Evolutionary conservation across 1,140 invertebrate genomes (phyloP).

Genomic region (Metaphire vulgaris): DNA sequence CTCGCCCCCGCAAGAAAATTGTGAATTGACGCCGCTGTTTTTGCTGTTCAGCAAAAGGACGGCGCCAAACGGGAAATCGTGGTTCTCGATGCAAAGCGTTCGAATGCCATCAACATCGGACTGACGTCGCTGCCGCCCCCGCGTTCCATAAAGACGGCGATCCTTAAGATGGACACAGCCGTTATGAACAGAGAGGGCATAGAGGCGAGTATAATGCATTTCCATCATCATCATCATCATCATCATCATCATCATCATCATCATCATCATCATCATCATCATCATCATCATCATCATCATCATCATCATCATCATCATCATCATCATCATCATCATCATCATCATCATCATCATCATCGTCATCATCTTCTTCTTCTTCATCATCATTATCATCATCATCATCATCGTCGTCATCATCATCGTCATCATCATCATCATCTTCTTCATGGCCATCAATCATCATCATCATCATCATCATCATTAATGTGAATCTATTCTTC

Average conservation of each 20-base stretch:
- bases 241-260: slow-evolving; percentile 21
- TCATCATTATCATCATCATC: slow-evolving; percentile 8
- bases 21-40: too few species aligned
- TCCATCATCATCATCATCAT: slow-evolving; percentile 6
- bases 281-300: slow-evolving; percentile 24
- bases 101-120: slow-evolving; percentile 98
- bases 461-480: slow-evolving; percentile 2
- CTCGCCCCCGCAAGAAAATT: too few species aligned
- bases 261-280: slow-evolving; percentile 16
- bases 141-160: slow-evolving; percentile 89
- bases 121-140: slow-evolving; percentile 97
- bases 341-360: slow-evolving; percentile 22
- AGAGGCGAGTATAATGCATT: slow-evolving; percentile 63
- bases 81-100: slow-evolving; percentile 92
- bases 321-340: slow-evolving; percentile 28
- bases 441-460: not conserved
- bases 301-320: slow-evolving; percentile 26
- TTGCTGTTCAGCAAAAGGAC: slow-evolving; percentile 73
- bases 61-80: slow-evolving; percentile 91
- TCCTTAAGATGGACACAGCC: slow-evolving; percentile 97
- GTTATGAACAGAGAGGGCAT: slow-evolving; percentile 97
- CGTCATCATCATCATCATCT: slow-evolving; percentile 1
- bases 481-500: not conserved
- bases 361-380: slow-evolving; percentile 1
- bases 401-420: not conserved